Evolutionary conservation across 2,113 vertebrate species (phyloP).

Genomic region (Cavia porcellus): DNA sequence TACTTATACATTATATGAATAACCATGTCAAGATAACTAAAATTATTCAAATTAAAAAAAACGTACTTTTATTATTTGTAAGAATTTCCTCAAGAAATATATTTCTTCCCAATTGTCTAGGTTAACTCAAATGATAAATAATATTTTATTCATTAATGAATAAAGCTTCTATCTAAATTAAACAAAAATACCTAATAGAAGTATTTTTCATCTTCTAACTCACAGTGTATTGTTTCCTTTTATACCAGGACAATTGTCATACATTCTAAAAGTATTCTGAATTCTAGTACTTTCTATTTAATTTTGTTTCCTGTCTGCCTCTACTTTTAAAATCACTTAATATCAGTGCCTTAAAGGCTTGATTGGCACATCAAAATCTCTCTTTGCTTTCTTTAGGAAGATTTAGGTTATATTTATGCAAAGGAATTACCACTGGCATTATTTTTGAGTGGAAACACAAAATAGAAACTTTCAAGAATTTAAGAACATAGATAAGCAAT

Average conservation of each 20-base stretch:
- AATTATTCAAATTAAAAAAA: neutral
- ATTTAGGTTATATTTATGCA: neutral
- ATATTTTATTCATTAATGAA: neutral
- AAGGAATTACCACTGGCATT: neutral
- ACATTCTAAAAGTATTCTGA: neutral
- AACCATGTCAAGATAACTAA: neutral
- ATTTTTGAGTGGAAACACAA: neutral
- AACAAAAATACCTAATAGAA: neutral
- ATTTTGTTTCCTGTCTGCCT: neutral
- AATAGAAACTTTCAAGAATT: conserved; percentile 11
- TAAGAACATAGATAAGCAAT: neutral
- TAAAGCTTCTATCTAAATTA: neutral
- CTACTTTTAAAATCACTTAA: neutral
- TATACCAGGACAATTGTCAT: neutral
- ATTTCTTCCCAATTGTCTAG: neutral
- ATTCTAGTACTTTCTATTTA: neutral
- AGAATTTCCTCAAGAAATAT: neutral
- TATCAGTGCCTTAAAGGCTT: neutral
- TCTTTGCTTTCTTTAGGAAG: neutral
- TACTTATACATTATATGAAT: neutral
- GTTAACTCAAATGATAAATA: neutral
- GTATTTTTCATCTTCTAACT: neutral
- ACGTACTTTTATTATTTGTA: neutral
- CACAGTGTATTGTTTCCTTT: neutral
- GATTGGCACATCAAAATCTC: neutral